A percentile compares a stretch with the other conserved stretches of the same genome.
phyloP scores from a whole-genome alignment of 2,113 vertebrate genomes.

The Oryzias curvinotus region DNA sequence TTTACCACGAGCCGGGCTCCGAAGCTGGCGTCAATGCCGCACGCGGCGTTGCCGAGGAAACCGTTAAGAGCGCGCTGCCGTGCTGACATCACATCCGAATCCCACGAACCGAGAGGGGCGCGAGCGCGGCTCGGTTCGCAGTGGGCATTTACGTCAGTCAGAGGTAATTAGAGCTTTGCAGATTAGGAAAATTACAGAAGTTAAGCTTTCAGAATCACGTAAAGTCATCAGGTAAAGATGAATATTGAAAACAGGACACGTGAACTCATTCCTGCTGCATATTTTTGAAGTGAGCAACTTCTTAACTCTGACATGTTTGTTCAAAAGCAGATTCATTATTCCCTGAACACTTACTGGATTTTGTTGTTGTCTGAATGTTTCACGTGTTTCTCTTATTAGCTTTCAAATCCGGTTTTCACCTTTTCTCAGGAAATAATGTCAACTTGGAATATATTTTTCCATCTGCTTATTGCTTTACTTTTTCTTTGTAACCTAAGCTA shows the following conservation, averaged over 20 bases:
- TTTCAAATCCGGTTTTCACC: neutral
- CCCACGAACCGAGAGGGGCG: conserved; percentile 59
- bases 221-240: conserved; percentile 39
- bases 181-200: conserved; percentile 41
- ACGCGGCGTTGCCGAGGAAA: conserved; percentile 76
- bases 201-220: conserved; percentile 27
- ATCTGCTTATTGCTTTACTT: neutral
- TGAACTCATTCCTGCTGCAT: neutral
- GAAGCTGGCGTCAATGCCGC: conserved; percentile 71
- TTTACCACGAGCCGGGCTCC: conserved; percentile 70
- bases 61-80: conserved; percentile 51
- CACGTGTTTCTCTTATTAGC: neutral
- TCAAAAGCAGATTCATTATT: neutral
- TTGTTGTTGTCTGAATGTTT: neutral
- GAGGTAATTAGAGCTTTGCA: conserved; percentile 48
- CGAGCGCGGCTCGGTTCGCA: conserved; percentile 26
- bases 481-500: neutral
- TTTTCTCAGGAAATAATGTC: neutral
- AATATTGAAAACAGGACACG: conserved; percentile 36
- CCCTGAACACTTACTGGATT: too few species aligned
- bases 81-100: conserved; percentile 70
- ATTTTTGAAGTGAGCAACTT: neutral
- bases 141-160: conserved; percentile 63
- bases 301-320: neutral
- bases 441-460: neutral